Evolutionary conservation across 2,888 invertebrate species (phyloP).

Genomic region (Drosophila demipolita): DNA sequence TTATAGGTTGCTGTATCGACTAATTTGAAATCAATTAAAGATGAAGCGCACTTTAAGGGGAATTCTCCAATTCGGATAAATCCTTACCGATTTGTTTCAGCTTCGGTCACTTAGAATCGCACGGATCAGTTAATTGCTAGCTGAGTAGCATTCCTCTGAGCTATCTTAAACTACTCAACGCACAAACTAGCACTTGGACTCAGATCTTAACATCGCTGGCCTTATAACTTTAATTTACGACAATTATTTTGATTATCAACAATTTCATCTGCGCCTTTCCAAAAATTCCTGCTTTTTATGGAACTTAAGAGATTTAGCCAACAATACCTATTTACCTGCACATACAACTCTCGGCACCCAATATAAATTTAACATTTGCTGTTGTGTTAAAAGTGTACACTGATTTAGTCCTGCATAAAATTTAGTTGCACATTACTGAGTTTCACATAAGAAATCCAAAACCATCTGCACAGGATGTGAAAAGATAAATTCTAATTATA

Average conservation of each 20-base stretch:
- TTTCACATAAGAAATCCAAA: not conserved
- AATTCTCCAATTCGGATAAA: not conserved
- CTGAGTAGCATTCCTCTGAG: slow-evolving; percentile 5
- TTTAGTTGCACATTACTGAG: too few species aligned
- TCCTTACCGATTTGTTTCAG: too few species aligned
- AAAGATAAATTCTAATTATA: not conserved
- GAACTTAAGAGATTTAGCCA: slow-evolving; percentile 15
- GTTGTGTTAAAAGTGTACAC: slow-evolving; percentile 13
- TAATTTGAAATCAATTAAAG: not conserved
- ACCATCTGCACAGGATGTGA: too few species aligned
- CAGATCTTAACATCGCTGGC: slow-evolving; percentile 41
- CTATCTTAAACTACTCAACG: slow-evolving; percentile 33
- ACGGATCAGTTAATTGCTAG: not conserved
- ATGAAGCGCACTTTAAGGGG: not conserved
- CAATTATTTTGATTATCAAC: slow-evolving; percentile 8
- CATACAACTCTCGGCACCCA: slow-evolving; percentile 23
- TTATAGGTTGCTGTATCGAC: not conserved
- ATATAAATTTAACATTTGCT: slow-evolving; percentile 3
- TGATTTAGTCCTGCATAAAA: not conserved
- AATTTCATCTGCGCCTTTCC: slow-evolving; percentile 12
- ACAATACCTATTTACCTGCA: slow-evolving; percentile 9
- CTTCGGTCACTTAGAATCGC: too few species aligned
- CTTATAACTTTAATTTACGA: slow-evolving; percentile 9
- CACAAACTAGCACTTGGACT: slow-evolving; percentile 12
- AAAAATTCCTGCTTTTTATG: slow-evolving; percentile 28